These are phyloP conservation scores for Leptopilina syphax DNA, from an alignment of 2,888 invertebrate genomes.

Conservation along the genomic window DNA sequence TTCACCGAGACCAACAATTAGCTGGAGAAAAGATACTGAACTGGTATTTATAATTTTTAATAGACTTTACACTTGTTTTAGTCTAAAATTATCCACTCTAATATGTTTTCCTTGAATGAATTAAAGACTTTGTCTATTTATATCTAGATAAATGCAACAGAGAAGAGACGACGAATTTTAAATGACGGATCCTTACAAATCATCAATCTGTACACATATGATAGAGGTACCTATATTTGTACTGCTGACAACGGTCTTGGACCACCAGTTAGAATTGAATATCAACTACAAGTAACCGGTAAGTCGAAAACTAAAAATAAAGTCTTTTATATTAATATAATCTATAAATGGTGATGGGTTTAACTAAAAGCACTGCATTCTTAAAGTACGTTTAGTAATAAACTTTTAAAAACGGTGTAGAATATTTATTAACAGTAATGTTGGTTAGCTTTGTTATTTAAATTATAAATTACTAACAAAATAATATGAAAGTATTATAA, in stretches of 20 bases:
- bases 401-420: background rate
- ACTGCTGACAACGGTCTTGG: slow-evolving; percentile 89
- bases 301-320: slow-evolving; percentile 66
- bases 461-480: background rate
- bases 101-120: no score
- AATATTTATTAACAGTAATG: slow-evolving; percentile 5
- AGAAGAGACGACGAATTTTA: slow-evolving; percentile 85
- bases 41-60: slow-evolving; percentile 79
- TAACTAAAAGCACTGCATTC: slow-evolving; percentile 10
- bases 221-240: slow-evolving; percentile 92
- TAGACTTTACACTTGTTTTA: background rate
- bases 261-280: slow-evolving; percentile 82
- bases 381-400: background rate
- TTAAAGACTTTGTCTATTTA: slow-evolving; percentile 10
- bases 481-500: background rate
- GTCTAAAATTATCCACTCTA: no score
- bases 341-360: background rate
- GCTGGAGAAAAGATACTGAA: slow-evolving; percentile 86
- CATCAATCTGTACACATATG: slow-evolving; percentile 86
- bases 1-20: slow-evolving; percentile 86
- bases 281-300: slow-evolving; percentile 87
- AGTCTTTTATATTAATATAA: background rate
- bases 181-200: slow-evolving; percentile 90
- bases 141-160: slow-evolving; percentile 84
- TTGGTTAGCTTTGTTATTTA: background rate